Base-by-base conservation (phyloP, 2,797 vertebrate species). In the Trichosurus vulpecula region DNA sequence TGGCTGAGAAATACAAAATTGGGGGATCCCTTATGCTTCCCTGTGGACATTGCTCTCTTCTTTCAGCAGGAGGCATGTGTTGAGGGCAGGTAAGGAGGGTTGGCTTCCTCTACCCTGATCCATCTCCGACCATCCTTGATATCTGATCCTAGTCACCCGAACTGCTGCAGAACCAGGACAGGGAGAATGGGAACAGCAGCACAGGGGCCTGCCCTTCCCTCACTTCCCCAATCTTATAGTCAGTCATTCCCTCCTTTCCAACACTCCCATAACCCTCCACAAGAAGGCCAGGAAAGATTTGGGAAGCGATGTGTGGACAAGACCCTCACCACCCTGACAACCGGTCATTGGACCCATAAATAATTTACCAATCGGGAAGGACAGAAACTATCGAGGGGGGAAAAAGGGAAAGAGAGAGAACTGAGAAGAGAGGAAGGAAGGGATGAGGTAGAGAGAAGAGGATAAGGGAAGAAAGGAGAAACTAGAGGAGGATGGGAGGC, bases 331-430 rank as follows among this genome's bases (percentile, higher is more conserved):
- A 41, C 35, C 9, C 74, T 51, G 41, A 81, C n/a, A 81, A 58
- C 51, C 93, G 87, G 90, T 91, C 89, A 94, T 90, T 94, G 52
- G 29, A 52, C 51, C 95, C 61, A 93, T 87, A 27, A 89, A 89
- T 53, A 58, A 53, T 13, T 93, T 90, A 95, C 91, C 93, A 57
- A 22, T 52, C 87, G 6, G 41, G 41, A 95, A 92, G 51, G 52
- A 93, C 22, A 90, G 57, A 66, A 54, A 16, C 8, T 87, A 56
- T 90, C 47, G 87, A 54, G 90, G 52, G 47, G 55, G 51, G 89
- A 41, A 95, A 93, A 52, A 41, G 5, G 52, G 35, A 51, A 47
- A 95, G 52, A 22, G n/a, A 54, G 16, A 12, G 2, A 31, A 89
- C 54, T 56, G 87, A 95, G 47, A 41, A 56, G 25, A 12, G 4